phyloP scores from a whole-genome alignment of 2,113 vertebrate species.

The Chaetops frenatus region DNA sequence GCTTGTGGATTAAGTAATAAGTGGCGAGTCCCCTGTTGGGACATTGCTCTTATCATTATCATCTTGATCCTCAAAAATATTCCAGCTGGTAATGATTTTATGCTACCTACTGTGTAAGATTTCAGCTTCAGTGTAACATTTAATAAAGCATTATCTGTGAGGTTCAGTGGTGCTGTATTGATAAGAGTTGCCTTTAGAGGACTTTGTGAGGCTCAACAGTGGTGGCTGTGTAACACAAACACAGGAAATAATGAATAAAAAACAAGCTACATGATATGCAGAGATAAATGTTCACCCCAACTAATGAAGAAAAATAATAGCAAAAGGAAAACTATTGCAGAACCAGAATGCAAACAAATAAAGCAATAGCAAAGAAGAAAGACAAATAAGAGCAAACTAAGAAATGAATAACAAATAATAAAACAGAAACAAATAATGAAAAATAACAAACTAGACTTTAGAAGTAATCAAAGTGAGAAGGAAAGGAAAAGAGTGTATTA shows the following conservation, averaged over 20 bases:
- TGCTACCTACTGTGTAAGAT: conserved; percentile 68
- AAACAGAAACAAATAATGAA: neutral
- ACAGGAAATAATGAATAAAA: conserved; percentile 57
- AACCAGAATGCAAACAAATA: neutral
- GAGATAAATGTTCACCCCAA: conserved; percentile 26
- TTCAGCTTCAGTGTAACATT: conserved; percentile 66
- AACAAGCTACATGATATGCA: conserved; percentile 11
- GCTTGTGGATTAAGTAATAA: conserved; percentile 66
- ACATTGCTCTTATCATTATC: conserved; percentile 67
- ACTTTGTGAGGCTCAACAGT: conserved; percentile 24
- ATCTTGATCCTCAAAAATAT: conserved; percentile 68
- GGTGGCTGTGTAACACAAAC: conserved; percentile 1
- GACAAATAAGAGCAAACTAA: conserved; percentile 31
- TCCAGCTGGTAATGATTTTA: conserved; percentile 71
- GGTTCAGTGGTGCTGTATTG: conserved; percentile 27
- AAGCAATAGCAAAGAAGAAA: neutral
- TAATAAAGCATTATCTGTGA: conserved; percentile 72
- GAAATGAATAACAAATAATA: conserved; percentile 37
- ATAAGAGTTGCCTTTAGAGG: conserved; percentile 60
- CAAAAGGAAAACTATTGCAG: neutral
- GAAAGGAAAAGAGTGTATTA: neutral
- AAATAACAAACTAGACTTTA: neutral
- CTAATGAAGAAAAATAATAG: conserved; percentile 36
- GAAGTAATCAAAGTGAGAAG: neutral
- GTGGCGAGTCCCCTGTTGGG: conserved; percentile 45